phyloP scores from a whole-genome alignment of 2,113 vertebrate species.

The Xerus inauris region DNA sequence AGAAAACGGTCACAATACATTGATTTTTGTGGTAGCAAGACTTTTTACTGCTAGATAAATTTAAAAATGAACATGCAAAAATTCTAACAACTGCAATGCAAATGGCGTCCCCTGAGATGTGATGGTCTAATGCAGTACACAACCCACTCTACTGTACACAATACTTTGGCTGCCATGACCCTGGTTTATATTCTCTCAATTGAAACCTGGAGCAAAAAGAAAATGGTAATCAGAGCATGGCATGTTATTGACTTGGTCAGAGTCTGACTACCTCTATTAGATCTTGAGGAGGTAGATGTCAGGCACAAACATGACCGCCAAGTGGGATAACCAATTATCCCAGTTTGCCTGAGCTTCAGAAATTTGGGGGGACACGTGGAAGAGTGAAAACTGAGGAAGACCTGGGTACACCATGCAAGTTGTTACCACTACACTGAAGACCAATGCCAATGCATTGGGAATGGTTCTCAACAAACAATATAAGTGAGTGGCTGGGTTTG shows the following conservation, averaged over 20 bases:
- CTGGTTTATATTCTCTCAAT: not conserved
- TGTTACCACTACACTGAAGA: not conserved
- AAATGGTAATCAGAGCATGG: not conserved
- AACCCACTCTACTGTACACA: not conserved
- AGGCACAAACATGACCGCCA: not conserved
- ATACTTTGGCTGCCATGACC: not conserved
- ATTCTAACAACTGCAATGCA: not conserved
- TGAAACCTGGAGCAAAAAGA: not conserved
- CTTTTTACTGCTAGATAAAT: not conserved
- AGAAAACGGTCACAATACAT: conserved; percentile 47
- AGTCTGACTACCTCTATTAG: not conserved
- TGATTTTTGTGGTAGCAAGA: conserved; percentile 40
- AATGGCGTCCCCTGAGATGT: not conserved
- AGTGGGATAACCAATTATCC: not conserved
- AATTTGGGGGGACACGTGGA: not conserved
- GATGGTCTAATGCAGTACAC: not conserved
- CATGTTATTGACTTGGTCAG: not conserved
- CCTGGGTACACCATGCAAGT: not conserved
- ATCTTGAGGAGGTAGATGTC: not conserved
- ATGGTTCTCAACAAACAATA: not conserved
- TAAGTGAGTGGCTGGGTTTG: too few relatives aligned
- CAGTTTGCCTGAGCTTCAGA: not conserved
- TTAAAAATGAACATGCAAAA: not conserved
- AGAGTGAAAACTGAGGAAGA: not conserved
- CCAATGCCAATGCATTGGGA: not conserved